Conservation (phyloP, 2,888 invertebrate genomes). For the Gastracanthus pulcherrimus region DNA sequence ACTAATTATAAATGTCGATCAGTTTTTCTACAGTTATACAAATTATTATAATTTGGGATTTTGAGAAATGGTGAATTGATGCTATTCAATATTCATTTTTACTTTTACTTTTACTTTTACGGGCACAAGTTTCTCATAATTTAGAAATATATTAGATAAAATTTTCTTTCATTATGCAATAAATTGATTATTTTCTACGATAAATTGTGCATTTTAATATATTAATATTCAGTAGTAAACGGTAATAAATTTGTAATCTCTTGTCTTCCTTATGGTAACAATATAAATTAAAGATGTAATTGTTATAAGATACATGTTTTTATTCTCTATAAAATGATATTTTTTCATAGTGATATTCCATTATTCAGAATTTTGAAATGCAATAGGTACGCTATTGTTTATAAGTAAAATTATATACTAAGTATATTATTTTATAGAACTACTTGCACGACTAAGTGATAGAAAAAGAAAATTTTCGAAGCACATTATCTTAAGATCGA, state of each 20-base stretch:
- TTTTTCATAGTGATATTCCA: too few relatives aligned
- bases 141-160: not conserved
- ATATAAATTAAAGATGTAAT: not conserved
- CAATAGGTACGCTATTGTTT: not conserved
- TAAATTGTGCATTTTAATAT: not conserved
- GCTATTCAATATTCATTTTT: not conserved
- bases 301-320: not conserved
- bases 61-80: not conserved
- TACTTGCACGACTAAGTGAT: not conserved
- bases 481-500: not conserved
- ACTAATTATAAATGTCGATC: not conserved
- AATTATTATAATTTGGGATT: not conserved
- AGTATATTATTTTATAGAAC: too few relatives aligned
- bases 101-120: not conserved
- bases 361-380: too few relatives aligned
- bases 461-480: not conserved
- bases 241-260: not conserved
- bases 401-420: not conserved
- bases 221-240: too few relatives aligned
- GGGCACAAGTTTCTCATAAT: not conserved
- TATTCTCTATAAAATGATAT: too few relatives aligned
- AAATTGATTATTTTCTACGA: not conserved
- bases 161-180: not conserved
- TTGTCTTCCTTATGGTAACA: not conserved
- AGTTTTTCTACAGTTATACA: not conserved